Percentiles rank a stretch among this genome's conserved stretches.
These are phyloP conservation scores for Brachylomia viminalis DNA, from an alignment of 2,888 invertebrate genomes.

Conservation along the genomic window DNA sequence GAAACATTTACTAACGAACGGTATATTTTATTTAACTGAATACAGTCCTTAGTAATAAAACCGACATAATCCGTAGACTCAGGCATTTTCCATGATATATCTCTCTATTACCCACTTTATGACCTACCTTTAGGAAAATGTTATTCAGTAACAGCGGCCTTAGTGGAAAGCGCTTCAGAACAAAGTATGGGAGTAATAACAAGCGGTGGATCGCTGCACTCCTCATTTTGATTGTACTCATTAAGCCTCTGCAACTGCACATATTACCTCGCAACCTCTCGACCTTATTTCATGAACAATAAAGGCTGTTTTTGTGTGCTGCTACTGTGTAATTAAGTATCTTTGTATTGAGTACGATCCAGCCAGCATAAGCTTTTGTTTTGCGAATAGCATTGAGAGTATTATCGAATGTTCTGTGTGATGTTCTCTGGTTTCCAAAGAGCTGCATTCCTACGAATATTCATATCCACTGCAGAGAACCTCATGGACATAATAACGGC, in stretches of 20 bases:
- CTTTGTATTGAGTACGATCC: constrained; percentile 62
- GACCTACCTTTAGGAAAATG: constrained; percentile 59
- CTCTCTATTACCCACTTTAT: constrained; percentile 60
- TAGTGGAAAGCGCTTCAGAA: constrained; percentile 55
- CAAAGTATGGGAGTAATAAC: constrained; percentile 68
- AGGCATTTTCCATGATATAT: constrained; percentile 50
- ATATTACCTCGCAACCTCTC: constrained; percentile 63
- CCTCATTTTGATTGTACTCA: constrained; percentile 78
- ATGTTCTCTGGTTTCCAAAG: constrained; percentile 42
- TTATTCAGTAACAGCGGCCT: constrained; percentile 59
- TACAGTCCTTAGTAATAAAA: constrained; percentile 52
- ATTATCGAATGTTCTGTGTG: constrained; percentile 50
- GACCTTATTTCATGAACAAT: constrained; percentile 66
- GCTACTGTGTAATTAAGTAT: constrained; percentile 65
- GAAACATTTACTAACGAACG: constrained; percentile 37
- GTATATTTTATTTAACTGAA: constrained; percentile 44
- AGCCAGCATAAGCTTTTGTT: constrained; percentile 60
- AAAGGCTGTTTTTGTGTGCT: constrained; percentile 60
- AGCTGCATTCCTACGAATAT: neutral
- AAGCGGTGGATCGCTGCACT: constrained; percentile 66
- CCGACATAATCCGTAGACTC: constrained; percentile 55
- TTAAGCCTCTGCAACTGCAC: constrained; percentile 71
- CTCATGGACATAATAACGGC: neutral
- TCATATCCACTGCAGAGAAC: neutral
- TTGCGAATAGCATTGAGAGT: constrained; percentile 58